phyloP scores from a whole-genome alignment of 2,113 vertebrate species.

The Campylorhamphus procurvoides region DNA sequence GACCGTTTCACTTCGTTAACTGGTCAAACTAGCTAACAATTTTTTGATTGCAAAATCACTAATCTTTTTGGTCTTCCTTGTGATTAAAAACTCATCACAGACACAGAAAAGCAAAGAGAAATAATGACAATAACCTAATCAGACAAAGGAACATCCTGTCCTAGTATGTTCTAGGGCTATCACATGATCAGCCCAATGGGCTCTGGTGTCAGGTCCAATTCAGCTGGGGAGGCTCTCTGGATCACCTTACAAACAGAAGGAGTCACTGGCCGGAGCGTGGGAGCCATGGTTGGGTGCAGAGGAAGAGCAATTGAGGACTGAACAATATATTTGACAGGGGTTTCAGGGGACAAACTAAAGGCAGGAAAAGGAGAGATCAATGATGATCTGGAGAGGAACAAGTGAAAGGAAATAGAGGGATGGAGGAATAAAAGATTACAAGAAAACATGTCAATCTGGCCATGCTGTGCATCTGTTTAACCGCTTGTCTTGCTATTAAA shows the following conservation, averaged over 20 bases:
- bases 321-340: not conserved
- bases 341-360: not conserved
- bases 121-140: not conserved
- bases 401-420: not conserved
- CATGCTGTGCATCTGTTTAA: not conserved
- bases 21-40: not conserved
- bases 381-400: not conserved
- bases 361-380: not conserved
- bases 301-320: not conserved
- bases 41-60: not conserved
- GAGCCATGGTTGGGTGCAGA: not conserved
- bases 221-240: not conserved
- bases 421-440: not conserved
- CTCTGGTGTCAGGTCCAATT: fast-evolving
- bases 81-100: not conserved
- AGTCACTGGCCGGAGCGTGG: not conserved
- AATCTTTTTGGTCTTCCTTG: not conserved
- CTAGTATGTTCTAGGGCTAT: not conserved
- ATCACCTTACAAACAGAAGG: not conserved
- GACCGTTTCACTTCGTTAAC: not conserved
- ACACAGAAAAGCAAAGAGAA: not conserved
- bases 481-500: not conserved
- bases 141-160: not conserved
- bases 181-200: not conserved
- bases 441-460: not conserved